These are phyloP conservation scores for Thamnophis sirtalis DNA, from an alignment of 2,113 vertebrate species.

Conservation along the genomic window DNA sequence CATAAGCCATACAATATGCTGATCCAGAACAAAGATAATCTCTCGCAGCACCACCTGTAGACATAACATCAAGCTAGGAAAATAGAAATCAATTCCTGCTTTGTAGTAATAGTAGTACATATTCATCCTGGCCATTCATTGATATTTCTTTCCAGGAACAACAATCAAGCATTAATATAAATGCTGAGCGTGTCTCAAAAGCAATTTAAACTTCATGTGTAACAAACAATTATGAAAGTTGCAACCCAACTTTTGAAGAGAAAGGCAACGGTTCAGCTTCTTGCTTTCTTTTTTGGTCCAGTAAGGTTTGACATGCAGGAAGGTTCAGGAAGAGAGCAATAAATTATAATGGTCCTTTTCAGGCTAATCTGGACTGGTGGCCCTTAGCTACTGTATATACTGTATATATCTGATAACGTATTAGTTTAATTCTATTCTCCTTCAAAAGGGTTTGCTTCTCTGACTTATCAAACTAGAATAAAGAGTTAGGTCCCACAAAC, in stretches of 20 bases:
- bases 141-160: neutral
- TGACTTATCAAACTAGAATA: neutral
- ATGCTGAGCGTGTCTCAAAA: neutral
- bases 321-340: neutral
- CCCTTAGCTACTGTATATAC: neutral
- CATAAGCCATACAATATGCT: neutral
- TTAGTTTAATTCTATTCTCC: neutral
- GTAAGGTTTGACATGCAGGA: neutral
- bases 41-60: conserved; percentile 15
- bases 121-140: neutral
- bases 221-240: neutral
- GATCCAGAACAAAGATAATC: neutral
- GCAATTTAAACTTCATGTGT: neutral
- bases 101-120: neutral
- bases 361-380: neutral
- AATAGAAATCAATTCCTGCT: neutral
- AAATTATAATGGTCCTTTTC: neutral
- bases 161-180: neutral
- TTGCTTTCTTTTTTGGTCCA: neutral
- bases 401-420: neutral
- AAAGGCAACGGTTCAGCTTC: neutral
- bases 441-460: neutral
- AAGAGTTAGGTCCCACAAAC: neutral
- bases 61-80: neutral
- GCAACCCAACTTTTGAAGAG: neutral